Evolutionary conservation across 2,888 invertebrate genomes (phyloP).

Genomic region (Ochlodes sylvanus): DNA sequence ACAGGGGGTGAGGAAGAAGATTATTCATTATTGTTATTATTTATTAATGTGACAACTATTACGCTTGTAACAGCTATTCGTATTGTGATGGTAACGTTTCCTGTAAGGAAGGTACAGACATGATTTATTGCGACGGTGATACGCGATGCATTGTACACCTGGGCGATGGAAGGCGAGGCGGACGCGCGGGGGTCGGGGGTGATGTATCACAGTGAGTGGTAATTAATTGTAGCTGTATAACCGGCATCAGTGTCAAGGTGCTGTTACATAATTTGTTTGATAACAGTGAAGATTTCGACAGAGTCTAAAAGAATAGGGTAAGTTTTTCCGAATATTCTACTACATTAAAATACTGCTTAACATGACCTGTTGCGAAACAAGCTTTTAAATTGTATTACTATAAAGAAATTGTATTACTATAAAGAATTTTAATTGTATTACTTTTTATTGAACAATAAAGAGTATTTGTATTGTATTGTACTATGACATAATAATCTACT

Average conservation of each 20-base stretch:
- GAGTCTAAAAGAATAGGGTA: neutral
- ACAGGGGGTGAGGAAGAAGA: neutral
- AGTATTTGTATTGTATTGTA: too few species aligned
- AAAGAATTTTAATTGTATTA: too few species aligned
- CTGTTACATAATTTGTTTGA: neutral
- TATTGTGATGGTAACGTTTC: slow-evolving; percentile 7
- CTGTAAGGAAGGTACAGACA: slow-evolving; percentile 15
- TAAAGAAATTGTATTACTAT: too few species aligned
- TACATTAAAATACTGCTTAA: too few species aligned
- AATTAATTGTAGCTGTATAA: slow-evolving; percentile 13
- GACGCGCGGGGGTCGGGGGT: neutral
- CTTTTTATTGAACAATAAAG: too few species aligned
- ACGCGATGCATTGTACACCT: slow-evolving; percentile 30
- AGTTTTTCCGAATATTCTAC: too few species aligned
- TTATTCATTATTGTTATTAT: neutral
- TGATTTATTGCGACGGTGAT: slow-evolving; percentile 28
- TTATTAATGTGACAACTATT: neutral
- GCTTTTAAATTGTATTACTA: too few species aligned
- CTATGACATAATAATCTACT: too few species aligned
- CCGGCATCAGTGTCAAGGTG: neutral
- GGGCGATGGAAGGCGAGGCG: neutral
- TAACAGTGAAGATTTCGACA: neutral
- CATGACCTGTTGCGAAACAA: too few species aligned
- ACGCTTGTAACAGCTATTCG: slow-evolving; percentile 6
- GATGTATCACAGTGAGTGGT: neutral